A percentile compares a stretch with the other conserved stretches of the same genome.
Conservation (phyloP, 1,140 invertebrate species). For the Aphelenchoides fujianensis region DNA sequence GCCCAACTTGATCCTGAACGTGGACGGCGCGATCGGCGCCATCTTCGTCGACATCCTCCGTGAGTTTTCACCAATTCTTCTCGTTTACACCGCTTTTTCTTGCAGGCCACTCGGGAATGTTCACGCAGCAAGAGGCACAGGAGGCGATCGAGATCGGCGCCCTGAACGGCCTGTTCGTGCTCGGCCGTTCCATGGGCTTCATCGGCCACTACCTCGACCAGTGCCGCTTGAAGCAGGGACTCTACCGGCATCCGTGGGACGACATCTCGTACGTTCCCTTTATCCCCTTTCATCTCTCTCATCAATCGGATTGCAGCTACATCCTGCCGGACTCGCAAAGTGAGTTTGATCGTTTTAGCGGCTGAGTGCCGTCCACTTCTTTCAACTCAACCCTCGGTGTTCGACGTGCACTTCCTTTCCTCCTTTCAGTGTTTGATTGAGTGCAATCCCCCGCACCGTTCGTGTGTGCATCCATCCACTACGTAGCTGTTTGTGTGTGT, state of each 20-base stretch:
- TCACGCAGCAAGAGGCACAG: constrained; percentile 92
- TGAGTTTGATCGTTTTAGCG: no score
- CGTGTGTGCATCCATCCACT: no score
- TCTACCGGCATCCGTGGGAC: constrained; percentile 99
- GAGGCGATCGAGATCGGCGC: constrained; percentile 96
- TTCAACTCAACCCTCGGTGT: no score
- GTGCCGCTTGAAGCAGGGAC: constrained; percentile 93
- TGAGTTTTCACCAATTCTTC: constrained; percentile 1
- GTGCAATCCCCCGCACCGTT: no score
- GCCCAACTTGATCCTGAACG: constrained; percentile 97
- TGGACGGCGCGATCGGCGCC: constrained; percentile 94
- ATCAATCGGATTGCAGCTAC: no score
- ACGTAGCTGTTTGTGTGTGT: no score
- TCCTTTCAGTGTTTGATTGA: no score
- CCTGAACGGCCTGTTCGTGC: constrained; percentile 94
- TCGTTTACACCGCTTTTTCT: no score
- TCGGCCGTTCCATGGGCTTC: constrained; percentile 95
- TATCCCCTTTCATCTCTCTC: no score
- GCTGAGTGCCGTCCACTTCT: no score
- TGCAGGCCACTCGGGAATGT: constrained; percentile 76
- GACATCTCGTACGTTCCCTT: constrained; percentile 99
- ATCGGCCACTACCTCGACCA: constrained; percentile 98
- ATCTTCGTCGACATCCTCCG: constrained; percentile 93
- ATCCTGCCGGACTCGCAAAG: no score
- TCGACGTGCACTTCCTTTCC: no score